Evolutionary conservation across 2,888 invertebrate genomes (phyloP), one percentile per base, ranked within the genome.

Genomic region (Metallyticus violacea): DNA sequence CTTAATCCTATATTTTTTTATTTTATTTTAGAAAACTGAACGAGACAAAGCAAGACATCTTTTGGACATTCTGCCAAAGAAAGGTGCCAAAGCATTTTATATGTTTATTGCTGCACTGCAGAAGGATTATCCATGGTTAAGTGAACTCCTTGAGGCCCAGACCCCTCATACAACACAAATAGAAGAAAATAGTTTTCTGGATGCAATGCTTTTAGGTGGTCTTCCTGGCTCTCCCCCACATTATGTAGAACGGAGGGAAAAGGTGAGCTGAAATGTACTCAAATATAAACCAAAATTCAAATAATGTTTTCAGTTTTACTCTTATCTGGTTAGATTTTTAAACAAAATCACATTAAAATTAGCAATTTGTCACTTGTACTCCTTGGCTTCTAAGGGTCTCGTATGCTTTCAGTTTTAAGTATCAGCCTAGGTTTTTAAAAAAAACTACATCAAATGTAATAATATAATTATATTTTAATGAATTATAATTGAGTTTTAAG

Each of bases 41-140:
- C 90, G 89, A 2, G 92, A 93, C 2, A 91, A 91, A 88, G 90
- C 91, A 1, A 90, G 92, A 15, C 92, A 91, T 86, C 90, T 94
- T 2, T 89, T 94, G 28, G 92, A 93, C 28, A 89, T 91, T 3
- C 89, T 93, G 82, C 90, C 92, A 27, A 91, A 92, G 87, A 92
- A 91, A 89, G 93, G 92, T 7, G 91, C 90, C 86, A 89, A 89
- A n/a, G 92, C 94, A 0, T 95, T 93, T 90, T 92, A 93, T 85
- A 91, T 91, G 7, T 94, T 95, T 90, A 93, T 93, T 85, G 92
- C 93, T 89, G 92, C 93, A 85, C 90, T 95, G 26, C 91, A 91
- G 7, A 93, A 93, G 88, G 93, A 94, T 89, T 94, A 95, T 90
- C 89, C 90, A 78, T 95, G 95, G 95, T 90, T 95, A 84, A 93